A percentile compares a stretch with the other conserved stretches of the same genome.
Evolutionary conservation across 2,888 invertebrate species (phyloP).

Genomic region (Liposcelis brunnea): DNA sequence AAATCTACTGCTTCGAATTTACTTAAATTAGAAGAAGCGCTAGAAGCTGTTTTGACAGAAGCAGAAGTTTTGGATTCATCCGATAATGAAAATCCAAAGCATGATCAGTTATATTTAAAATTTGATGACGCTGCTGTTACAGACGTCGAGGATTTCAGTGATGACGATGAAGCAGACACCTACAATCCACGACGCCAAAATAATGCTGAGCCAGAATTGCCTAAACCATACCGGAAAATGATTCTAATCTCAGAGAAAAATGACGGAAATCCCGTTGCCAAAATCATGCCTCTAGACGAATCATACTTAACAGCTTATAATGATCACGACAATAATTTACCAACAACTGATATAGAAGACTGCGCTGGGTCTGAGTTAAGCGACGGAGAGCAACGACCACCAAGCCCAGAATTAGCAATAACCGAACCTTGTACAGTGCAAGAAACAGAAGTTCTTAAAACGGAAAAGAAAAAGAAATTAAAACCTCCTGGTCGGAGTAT

Average conservation of each 20-base stretch:
- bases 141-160: conserved; percentile 17
- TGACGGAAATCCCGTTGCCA: conserved; percentile 27
- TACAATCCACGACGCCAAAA: conserved; percentile 14
- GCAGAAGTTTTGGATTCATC: conserved; percentile 22
- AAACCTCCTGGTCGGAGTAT: conserved; percentile 12
- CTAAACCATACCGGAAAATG: conserved; percentile 30
- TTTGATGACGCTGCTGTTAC: not conserved
- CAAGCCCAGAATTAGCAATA: conserved; percentile 17
- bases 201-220: conserved; percentile 21
- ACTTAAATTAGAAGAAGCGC: no score
- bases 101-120: not conserved
- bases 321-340: conserved; percentile 24
- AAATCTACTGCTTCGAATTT: no score
- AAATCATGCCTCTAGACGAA: conserved; percentile 29
- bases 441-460: conserved; percentile 18
- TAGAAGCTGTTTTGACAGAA: conserved; percentile 19
- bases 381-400: conserved; percentile 19
- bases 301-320: conserved; percentile 16
- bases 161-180: conserved; percentile 15
- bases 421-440: conserved; percentile 21
- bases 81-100: conserved; percentile 16
- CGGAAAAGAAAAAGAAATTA: conserved; percentile 18
- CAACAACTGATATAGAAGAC: conserved; percentile 19
- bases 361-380: conserved; percentile 24
- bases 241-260: conserved; percentile 27